Conservation (phyloP, 2,888 invertebrate genomes). For the Drosophila niveifrons region DNA sequence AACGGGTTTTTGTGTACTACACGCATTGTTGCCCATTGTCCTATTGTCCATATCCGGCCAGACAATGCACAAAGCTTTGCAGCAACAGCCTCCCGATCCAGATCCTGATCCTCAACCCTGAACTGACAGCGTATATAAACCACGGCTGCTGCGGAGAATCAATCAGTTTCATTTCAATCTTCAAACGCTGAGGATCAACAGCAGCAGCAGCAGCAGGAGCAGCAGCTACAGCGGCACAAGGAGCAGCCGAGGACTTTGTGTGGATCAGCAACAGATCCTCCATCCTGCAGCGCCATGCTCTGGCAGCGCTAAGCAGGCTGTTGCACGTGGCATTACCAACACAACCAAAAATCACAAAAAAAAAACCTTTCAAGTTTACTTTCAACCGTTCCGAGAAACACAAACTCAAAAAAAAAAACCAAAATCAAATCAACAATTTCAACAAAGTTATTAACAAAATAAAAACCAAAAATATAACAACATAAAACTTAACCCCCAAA, state of each 20-base stretch:
- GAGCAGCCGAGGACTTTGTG: slow-evolving; percentile 58
- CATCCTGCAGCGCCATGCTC: slow-evolving; percentile 62
- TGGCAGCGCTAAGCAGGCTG: slow-evolving; percentile 65
- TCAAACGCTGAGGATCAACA: slow-evolving; percentile 78
- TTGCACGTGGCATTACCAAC: slow-evolving; percentile 53
- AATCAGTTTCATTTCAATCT: slow-evolving; percentile 84
- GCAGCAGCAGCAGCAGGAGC: slow-evolving; percentile 55
- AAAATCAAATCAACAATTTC: slow-evolving; percentile 33
- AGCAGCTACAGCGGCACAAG: slow-evolving; percentile 42
- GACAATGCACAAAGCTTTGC: slow-evolving; percentile 74
- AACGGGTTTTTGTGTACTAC: slow-evolving; percentile 67
- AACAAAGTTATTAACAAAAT: slow-evolving; percentile 56
- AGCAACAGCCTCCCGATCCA: slow-evolving; percentile 36
- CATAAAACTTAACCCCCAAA: slow-evolving; percentile 38
- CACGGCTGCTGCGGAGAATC: slow-evolving; percentile 79
- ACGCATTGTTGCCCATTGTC: slow-evolving; percentile 57
- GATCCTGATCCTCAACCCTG: slow-evolving; percentile 37
- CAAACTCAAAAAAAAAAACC: slow-evolving; percentile 7
- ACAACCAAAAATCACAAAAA: slow-evolving; percentile 29
- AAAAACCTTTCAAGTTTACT: slow-evolving; percentile 56
- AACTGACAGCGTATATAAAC: slow-evolving; percentile 72
- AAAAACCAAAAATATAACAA: slow-evolving; percentile 2
- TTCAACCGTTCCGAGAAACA: slow-evolving; percentile 53
- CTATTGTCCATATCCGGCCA: slow-evolving; percentile 62
- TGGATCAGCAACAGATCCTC: slow-evolving; percentile 61